Evolutionary conservation across 1,140 invertebrate species (phyloP), one percentile per base, ranked within the genome.

Genomic region (Neotoxoptera formosana): DNA sequence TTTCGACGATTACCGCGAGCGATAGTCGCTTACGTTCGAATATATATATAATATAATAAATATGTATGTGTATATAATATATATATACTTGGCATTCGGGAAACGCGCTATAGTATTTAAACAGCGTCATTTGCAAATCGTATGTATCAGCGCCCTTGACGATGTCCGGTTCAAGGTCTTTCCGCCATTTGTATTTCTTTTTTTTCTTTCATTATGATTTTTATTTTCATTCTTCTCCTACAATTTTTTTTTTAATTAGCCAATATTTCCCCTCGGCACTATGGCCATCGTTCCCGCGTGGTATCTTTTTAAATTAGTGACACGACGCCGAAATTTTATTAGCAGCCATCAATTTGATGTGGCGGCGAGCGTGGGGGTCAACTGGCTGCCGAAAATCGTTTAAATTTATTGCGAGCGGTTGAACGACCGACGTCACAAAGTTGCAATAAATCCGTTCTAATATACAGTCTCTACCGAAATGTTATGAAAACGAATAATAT

Each of bases 91-190:
- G 91, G 76, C 67, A 83, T 91, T 91, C 90, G 56, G 90, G 56
- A 76, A 91, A 91, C 90, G 90, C 45, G 36, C 8, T 92, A 93
- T 92, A 93, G 81, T 86, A 86, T 86, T 86, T 56, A 84, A 93
- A 84, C 91, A 93, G 81, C 91, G 91, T 56, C 91, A 56, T 93
- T 93, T 93, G 48, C 45, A 53, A 93, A 86, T 86, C 76, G n/a
- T 86, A 91, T 76, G 45, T 51, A 83, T 84, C 81, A 45, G 48
- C 91, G 91, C 91, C 91, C 91, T 93, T 93, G 91, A 93, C 91
- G 81, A 56, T 86, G 91, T 93, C 91, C 91, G 91, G 91, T 93
- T 93, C 91, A 93, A 93, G 91, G 91, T 93, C 81, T 86, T 83
- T 41, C 34, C 91, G 81, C 91, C 91, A 84, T 93, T 86, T 93